Conservation (phyloP, 2,113 vertebrate genomes). For the Cryptomyrus ogoouensis region DNA sequence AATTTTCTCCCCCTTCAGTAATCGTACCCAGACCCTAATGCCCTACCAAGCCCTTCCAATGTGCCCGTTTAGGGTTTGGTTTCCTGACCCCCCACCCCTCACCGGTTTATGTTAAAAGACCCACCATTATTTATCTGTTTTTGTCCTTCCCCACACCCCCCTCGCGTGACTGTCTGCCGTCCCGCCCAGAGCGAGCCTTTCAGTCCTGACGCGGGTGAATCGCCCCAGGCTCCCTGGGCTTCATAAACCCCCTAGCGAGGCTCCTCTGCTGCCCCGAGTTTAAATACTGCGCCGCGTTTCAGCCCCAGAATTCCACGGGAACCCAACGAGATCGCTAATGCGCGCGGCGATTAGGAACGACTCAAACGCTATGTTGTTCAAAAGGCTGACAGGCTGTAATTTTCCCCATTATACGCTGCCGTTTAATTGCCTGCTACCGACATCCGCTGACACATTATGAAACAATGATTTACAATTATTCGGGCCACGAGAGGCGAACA, state of each 20-base stretch:
- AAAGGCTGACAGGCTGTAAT: slow-evolving; percentile 98
- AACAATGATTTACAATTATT: slow-evolving; percentile 99
- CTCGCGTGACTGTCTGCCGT: neutral
- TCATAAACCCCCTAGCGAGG: slow-evolving; percentile 76
- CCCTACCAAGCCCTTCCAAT: neutral
- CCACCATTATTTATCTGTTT: neutral
- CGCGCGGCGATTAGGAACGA: slow-evolving; percentile 99
- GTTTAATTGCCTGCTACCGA: slow-evolving; percentile 98
- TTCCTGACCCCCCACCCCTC: neutral
- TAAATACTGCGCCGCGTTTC: slow-evolving; percentile 83
- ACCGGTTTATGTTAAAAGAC: neutral
- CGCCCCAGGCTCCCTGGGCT: slow-evolving; percentile 79
- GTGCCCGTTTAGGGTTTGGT: neutral
- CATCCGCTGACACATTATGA: slow-evolving; percentile 97
- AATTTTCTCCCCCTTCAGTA: neutral
- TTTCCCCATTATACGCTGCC: slow-evolving; percentile 98
- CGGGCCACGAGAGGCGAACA: slow-evolving; percentile 94
- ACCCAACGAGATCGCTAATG: slow-evolving; percentile 95
- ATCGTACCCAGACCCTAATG: neutral
- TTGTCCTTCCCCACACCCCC: neutral
- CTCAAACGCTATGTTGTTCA: slow-evolving; percentile 99
- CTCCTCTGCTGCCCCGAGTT: slow-evolving; percentile 83
- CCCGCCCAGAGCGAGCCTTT: neutral
- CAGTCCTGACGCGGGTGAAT: slow-evolving; percentile 87
- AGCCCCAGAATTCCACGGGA: slow-evolving; percentile 77